Evolutionary conservation across 2,888 invertebrate genomes (phyloP), one percentile per base, ranked within the genome.

Genomic region (Gerris lacustris): DNA sequence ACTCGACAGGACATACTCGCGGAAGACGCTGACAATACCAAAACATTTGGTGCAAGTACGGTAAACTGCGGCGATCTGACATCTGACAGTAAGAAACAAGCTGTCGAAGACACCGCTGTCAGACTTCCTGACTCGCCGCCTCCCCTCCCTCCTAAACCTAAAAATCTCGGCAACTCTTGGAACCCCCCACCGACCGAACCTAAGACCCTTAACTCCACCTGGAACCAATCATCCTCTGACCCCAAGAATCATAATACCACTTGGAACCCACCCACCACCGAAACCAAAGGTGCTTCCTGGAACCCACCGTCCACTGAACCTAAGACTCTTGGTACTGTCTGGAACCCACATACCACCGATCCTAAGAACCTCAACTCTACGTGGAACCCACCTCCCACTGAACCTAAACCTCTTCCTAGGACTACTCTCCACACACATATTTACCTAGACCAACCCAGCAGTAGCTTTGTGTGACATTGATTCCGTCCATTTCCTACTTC

Each of bases 81-180:
- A 11, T 55, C 15, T 15, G 55, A 55, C 9, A 15, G 11, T 15
- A 55, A 55, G 55, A 55, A 55, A 15, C 9, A 11, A 55, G 11
- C 55, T 55, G 9, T 55, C 9, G 11, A 55, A 55, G 55, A 55
- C 55, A 55, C 55, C 9, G 9, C 55, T 9, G 18, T 66, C 44
- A 55, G 72, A 17, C 45, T 72, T 44, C 73, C 70, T 66, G 74
- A 74, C 62, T 72, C 75, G 18, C 89, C 89, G 63, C 90, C 89
- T 0, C 89, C 89, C 6, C 81, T 89, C 76, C 89, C 89, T 43
- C 90, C 90, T 31, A 90, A 90, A 80, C 89, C 89, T 69, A 89
- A 88, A 81, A 86, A 87, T 77, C 79, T 55, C 11, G 55, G 55
- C 15, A 11, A 9, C 15, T 9, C 11, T 9, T 55, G 55, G 55